Base-by-base conservation (phyloP, 2,888 invertebrate genomes). In the Smittia sp. region DNA sequence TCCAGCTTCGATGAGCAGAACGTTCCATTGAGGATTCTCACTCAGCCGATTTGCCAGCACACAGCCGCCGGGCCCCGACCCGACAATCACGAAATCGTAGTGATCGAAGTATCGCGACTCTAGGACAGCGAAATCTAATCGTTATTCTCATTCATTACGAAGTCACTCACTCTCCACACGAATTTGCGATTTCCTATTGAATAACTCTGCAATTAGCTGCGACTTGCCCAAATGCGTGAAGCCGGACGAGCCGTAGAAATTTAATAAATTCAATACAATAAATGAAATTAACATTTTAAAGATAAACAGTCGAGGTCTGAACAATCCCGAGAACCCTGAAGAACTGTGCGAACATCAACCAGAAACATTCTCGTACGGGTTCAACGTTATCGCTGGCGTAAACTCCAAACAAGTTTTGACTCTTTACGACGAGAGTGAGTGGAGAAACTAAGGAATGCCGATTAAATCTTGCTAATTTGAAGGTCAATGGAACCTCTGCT, bases 1-100 rank as follows among this genome's bases (percentile, higher is more conserved):
- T 0, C 86, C 86, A 0, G 85, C 86, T 77, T 86, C 86, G 7
- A 86, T 78, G 0, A 86, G 78, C 20, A 85, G 80, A 1, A 86
- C 83, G 1, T 79, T 82, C 83, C 84, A 84, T 1, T 82, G 77
- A 52, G 79, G 79, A 75, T 82, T 80, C 77, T 83, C 83, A 0
- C 82, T 79, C 63, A 83, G 79, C 1, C 83, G 80, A 74, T 82
- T 82, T 1, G 83, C 83, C 27, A 83, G 74, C 1, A 82, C 82
- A 46, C 75, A 72, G 9, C 76, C 77, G 9, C 39, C 67, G 2
- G 73, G 41, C 13, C 73, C 73, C 20, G 73, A 73, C 7, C 73
- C 73, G 2, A 73, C 66, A 32, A 73, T 73, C 7, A 73, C 20
- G 27, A 73, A 73, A 54, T 73, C 73, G 25, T 73, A 73, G 9